phyloP scores from a whole-genome alignment of 1,140 invertebrate species.

The Eciton burchellii region DNA sequence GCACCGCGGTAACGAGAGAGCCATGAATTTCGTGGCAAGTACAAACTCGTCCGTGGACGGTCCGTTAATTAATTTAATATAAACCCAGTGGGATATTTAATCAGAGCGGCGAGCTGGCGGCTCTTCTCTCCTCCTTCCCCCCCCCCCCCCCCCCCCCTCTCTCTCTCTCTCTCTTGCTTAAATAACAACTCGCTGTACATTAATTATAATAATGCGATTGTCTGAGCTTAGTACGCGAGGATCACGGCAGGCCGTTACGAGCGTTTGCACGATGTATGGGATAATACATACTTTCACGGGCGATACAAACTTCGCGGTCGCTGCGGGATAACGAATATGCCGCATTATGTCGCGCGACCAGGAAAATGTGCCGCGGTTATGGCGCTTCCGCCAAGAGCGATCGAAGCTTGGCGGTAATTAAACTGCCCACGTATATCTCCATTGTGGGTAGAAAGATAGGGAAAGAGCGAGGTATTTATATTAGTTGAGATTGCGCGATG shows the following conservation, averaged over 20 bases:
- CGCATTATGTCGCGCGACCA: background rate
- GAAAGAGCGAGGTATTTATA: background rate
- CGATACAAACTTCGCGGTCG: slow-evolving; percentile 36
- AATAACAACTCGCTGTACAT: slow-evolving; percentile 37
- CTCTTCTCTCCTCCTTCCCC: background rate
- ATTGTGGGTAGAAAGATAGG: background rate
- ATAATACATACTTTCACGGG: slow-evolving; percentile 22
- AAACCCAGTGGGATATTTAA: slow-evolving; percentile 63
- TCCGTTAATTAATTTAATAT: slow-evolving; percentile 20
- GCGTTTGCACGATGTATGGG: slow-evolving; percentile 2
- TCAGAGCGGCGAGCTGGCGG: slow-evolving; percentile 38
- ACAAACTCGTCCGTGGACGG: slow-evolving; percentile 1
- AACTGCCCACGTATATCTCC: background rate
- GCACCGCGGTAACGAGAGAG: slow-evolving; percentile 15
- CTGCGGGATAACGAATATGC: slow-evolving; percentile 14
- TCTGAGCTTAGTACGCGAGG: slow-evolving; percentile 26
- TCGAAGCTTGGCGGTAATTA: slow-evolving; percentile 10
- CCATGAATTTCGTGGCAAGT: slow-evolving; percentile 20
- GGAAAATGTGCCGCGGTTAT: background rate
- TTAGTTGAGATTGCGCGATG: background rate
- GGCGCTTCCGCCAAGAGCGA: background rate
- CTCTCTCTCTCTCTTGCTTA: slow-evolving; percentile 24
- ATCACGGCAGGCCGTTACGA: background rate
- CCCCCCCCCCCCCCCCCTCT: background rate
- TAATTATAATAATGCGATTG: slow-evolving; percentile 46